Percentiles rank a stretch among this genome's conserved stretches.
Evolutionary conservation across 2,888 invertebrate species (phyloP).

Genomic region (Plagiodera versicolora): DNA sequence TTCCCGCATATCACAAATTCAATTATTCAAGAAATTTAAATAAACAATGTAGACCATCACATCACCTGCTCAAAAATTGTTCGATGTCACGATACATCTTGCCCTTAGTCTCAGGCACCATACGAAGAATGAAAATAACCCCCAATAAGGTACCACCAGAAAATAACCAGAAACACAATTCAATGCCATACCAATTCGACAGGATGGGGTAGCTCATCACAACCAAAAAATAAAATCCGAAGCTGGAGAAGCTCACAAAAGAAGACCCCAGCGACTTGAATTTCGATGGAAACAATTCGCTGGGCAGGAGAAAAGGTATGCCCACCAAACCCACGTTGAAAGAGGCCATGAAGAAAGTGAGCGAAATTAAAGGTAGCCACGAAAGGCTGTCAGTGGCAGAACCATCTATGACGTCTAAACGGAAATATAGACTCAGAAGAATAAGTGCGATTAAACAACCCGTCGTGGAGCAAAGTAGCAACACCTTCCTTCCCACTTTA

Average conservation of each 20-base stretch:
- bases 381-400: constrained; percentile 51
- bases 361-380: constrained; percentile 71
- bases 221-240: constrained; percentile 33
- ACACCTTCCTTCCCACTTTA: constrained; percentile 68
- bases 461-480: constrained; percentile 65
- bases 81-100: neutral
- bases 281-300: constrained; percentile 77
- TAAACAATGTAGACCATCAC: too few species aligned
- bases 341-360: constrained; percentile 70
- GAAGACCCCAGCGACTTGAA: constrained; percentile 63
- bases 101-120: constrained; percentile 42
- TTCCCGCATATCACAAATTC: too few species aligned
- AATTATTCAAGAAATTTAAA: too few species aligned
- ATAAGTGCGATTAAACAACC: constrained; percentile 61
- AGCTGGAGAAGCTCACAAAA: constrained; percentile 50
- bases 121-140: constrained; percentile 30
- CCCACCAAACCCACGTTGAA: constrained; percentile 75
- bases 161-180: constrained; percentile 38
- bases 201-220: constrained; percentile 38
- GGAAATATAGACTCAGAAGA: constrained; percentile 33
- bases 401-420: constrained; percentile 21
- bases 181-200: constrained; percentile 32
- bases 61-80: neutral
- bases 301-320: constrained; percentile 78
- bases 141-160: constrained; percentile 31